Evolutionary conservation across 2,797 vertebrate genomes (phyloP), one percentile per base, ranked within the genome.

Genomic region (Smutsia temminckii): DNA sequence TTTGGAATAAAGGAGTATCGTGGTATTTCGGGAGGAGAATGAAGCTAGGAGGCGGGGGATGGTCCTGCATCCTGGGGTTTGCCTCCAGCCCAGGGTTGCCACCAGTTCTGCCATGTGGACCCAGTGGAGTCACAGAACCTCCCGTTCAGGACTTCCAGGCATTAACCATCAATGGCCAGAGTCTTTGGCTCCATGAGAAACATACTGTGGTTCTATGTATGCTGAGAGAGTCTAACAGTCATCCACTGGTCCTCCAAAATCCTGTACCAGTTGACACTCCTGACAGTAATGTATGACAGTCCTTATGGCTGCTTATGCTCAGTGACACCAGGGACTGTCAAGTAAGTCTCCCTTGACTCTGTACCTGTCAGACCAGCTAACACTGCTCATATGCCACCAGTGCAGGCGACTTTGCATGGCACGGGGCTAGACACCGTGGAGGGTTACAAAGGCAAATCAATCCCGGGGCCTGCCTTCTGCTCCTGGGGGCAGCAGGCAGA

Each of bases 141-240:
- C 81, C 3, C 4, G 21, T 3, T 17, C 2, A 34, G 55, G 53
- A 29, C 27, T 4, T 6, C 32, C 1, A 46, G 46, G 37, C 20
- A 0, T 21, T 21, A 23, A 20, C 20, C 61, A 14, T 12, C 14
- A 0, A 1, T 0, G 20, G 46, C 21, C 46, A 0, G 2, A 34
- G 23, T 11, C 10, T 12, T 37, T 40, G 2, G 71, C 25, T 42
- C 23, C 25, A 5, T 2, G 21, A 29, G 25, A 9, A 3, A 25
- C 1, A 13, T 3, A 29, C 57, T 0, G 1, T 0, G 32, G 42
- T 13, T 77, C 1, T 0, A 1, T 1, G 42, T 2, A 6, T 6
- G 32, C 6, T 3, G 9, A 40, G n/a, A 32, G 6, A 53, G 59
- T 27, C 14, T 0, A 29, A 55, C 6, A 29, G 16, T 12, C 68